A percentile compares a stretch with the other conserved stretches of the same genome.
phyloP scores from a whole-genome alignment of 2,113 vertebrate genomes.

The Telmatochromis sp. region DNA sequence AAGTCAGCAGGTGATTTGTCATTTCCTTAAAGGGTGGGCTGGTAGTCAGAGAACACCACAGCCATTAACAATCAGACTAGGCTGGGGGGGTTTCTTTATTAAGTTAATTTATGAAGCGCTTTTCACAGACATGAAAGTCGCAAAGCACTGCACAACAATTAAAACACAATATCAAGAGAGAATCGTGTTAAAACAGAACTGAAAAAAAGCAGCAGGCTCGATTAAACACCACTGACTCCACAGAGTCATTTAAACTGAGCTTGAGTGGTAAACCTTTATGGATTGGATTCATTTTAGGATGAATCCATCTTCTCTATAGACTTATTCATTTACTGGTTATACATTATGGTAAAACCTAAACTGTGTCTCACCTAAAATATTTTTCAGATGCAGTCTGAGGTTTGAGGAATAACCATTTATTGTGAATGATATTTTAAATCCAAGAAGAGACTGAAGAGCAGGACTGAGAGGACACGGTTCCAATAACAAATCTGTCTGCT shows the following conservation, averaged over 20 bases:
- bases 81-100: rapidly evolving
- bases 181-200: background rate
- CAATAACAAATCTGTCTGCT: background rate
- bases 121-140: background rate
- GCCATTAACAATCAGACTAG: background rate
- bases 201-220: rapidly evolving
- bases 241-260: background rate
- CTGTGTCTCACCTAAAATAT: background rate
- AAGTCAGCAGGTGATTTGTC: background rate
- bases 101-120: background rate
- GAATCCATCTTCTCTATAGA: background rate
- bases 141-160: background rate
- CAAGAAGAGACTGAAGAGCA: background rate
- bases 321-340: background rate
- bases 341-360: background rate
- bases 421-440: background rate
- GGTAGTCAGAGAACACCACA: background rate
- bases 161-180: background rate
- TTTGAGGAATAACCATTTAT: background rate
- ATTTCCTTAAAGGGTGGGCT: background rate
- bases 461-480: background rate
- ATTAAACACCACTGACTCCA: background rate
- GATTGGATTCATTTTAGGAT: background rate
- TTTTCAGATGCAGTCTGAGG: background rate
- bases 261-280: background rate